Conservation (phyloP, 2,888 invertebrate genomes). For the Agrilus mali region DNA sequence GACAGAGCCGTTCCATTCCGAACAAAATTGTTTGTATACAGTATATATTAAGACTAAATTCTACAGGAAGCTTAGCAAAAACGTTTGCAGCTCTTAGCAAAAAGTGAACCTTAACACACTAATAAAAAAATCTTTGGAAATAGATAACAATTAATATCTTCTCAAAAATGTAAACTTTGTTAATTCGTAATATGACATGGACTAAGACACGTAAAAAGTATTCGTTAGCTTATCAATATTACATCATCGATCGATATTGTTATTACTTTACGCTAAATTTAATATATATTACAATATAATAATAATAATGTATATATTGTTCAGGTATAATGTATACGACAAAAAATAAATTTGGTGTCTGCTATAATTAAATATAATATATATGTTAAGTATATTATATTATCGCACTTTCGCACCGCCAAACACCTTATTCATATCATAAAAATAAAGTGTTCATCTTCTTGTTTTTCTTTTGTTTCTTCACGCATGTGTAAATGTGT, state of each 20-base stretch:
- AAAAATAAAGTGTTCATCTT: too few relatives aligned
- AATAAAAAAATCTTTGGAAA: constrained; percentile 36
- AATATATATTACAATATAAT: constrained; percentile 9
- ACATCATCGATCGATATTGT: neutral
- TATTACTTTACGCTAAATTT: constrained; percentile 1
- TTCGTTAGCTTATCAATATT: constrained; percentile 25
- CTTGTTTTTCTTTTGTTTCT: too few relatives aligned
- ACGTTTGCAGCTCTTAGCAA: constrained; percentile 27
- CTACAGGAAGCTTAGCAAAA: constrained; percentile 25
- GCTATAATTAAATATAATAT: constrained; percentile 11
- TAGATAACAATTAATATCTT: constrained; percentile 35
- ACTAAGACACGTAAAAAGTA: constrained; percentile 38
- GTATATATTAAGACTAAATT: neutral
- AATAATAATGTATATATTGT: constrained; percentile 13
- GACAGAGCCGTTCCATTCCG: neutral
- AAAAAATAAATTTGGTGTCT: constrained; percentile 24
- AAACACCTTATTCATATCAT: too few relatives aligned
- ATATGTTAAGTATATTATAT: too few relatives aligned
- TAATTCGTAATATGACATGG: constrained; percentile 38
- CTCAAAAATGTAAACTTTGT: constrained; percentile 35
- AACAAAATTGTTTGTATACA: neutral
- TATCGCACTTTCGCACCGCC: too few relatives aligned
- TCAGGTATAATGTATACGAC: constrained; percentile 18
- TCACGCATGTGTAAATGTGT: too few relatives aligned
- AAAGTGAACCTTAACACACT: constrained; percentile 28